phyloP scores from a whole-genome alignment of 2,797 vertebrate genomes.

The Oreochromis mossambicus region DNA sequence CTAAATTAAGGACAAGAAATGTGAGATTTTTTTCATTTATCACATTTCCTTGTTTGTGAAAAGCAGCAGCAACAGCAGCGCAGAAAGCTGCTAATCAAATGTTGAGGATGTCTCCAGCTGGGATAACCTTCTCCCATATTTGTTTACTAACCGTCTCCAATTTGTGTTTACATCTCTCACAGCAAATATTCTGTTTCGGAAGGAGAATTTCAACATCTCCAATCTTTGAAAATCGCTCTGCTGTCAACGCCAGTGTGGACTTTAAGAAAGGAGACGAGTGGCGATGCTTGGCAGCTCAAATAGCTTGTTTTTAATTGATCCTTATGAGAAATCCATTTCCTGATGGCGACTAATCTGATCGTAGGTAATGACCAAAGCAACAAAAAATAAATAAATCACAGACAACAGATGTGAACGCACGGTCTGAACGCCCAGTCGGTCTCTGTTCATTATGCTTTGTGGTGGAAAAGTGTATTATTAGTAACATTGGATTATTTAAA shows the following conservation, averaged over 20 bases:
- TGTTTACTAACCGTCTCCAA: slow-evolving; percentile 34
- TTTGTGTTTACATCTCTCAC: slow-evolving; percentile 21
- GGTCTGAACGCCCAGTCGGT: neutral
- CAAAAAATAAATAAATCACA: neutral
- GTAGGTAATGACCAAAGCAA: neutral
- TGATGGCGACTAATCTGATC: neutral
- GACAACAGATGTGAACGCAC: neutral
- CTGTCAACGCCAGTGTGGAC: neutral
- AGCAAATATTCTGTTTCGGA: neutral
- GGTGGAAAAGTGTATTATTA: slow-evolving; percentile 45
- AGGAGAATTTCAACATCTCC: neutral
- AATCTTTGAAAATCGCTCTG: neutral
- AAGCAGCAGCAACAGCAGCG: neutral
- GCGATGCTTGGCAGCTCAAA: neutral
- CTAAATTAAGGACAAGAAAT: neutral
- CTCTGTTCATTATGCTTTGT: neutral
- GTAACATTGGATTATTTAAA: slow-evolving; percentile 56
- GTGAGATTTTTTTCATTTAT: neutral
- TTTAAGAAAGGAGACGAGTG: neutral
- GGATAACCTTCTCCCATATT: slow-evolving; percentile 20
- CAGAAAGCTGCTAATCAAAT: slow-evolving; percentile 44
- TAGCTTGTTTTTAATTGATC: neutral
- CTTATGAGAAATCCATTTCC: neutral
- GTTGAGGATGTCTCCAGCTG: slow-evolving; percentile 40
- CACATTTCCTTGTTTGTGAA: neutral